Base-by-base conservation (phyloP, 2,113 vertebrate genomes). In the Hiodon tergisus region DNA sequence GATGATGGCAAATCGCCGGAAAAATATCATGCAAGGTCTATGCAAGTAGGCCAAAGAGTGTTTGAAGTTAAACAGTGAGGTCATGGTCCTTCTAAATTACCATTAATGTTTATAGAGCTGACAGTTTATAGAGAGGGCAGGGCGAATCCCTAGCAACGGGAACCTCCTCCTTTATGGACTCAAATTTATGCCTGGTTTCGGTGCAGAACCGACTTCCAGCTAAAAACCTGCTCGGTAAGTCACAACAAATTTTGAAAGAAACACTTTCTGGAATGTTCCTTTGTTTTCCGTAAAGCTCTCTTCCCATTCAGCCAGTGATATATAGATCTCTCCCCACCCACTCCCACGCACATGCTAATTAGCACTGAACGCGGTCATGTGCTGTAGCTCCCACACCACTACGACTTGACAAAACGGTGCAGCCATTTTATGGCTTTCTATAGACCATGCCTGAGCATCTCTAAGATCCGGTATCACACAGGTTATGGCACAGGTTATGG, bases 51-150 rank as follows among this genome's bases (percentile, higher is more conserved):
- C 65, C 68, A 47, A 62, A 54, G 76, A 83, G 79, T 86, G 81
- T 84, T 85, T 80, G 77, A 87, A 86, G 83, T 84, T 81, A 76
- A 16, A 61, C 17, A 53, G 47, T 31, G 6, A 51, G 11, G 11
- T 59, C 17, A n/a, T 52, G 69, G 16, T 51, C 11, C 54, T 17
- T 69, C 67, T 13, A 5, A 4, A 51, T 51, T 72, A 11, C 8
- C 55, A 3, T 14, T 13, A 61, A 17, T 17, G 31, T 8, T 13
- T 4, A 46, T 17, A 66, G 16, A 4, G n/a, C 10, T 14, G 2
- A 5, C 54, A 57, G 10, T 7, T 4, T 4, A 66, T 47, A 66
- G 0, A 16, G 31, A 63, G 6, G 5, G 6, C 16, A 46, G 61
- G 66, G n/a, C 14, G 7, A 13, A 52, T 9, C 47, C 61, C 11